Percentiles rank a stretch among this genome's conserved stretches.
These are phyloP conservation scores for Tetramorium alpestre DNA, from an alignment of 1,140 invertebrate species.

Conservation along the genomic window DNA sequence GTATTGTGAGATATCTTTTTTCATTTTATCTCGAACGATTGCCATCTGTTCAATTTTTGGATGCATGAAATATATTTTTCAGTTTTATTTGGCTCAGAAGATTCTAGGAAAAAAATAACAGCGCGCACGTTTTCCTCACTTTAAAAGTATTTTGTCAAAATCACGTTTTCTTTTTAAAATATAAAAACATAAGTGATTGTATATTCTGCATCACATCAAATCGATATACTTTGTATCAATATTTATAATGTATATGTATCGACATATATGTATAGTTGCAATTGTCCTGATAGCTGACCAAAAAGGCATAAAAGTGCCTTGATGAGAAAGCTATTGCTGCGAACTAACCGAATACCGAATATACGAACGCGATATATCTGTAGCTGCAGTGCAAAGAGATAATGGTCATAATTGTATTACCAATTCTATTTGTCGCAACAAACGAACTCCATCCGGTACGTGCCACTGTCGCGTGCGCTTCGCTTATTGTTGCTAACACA, in stretches of 20 bases:
- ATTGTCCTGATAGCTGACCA: background rate
- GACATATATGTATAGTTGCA: background rate
- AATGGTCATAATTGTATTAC: conserved; percentile 77
- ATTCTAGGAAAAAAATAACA: conserved; percentile 10
- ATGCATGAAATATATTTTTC: conserved; percentile 46
- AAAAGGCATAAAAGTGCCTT: conserved; percentile 23
- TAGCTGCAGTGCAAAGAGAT: conserved; percentile 71
- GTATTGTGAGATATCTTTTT: conserved; percentile 24
- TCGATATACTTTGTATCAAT: background rate
- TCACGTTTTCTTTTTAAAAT: background rate
- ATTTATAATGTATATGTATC: background rate
- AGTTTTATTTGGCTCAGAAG: conserved; percentile 36
- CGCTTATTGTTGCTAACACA: conserved; percentile 71
- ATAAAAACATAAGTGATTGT: background rate
- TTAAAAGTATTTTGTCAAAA: background rate
- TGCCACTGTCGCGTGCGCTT: conserved; percentile 59
- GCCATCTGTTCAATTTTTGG: conserved; percentile 44
- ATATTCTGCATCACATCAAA: background rate
- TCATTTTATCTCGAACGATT: conserved; percentile 28
- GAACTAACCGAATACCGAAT: conserved; percentile 32
- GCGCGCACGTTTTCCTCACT: background rate
- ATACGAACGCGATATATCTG: conserved; percentile 25
- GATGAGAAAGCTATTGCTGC: conserved; percentile 19
- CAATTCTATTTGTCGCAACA: conserved; percentile 76
- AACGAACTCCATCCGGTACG: conserved; percentile 73